Conservation (phyloP, 2,113 vertebrate species). For the Nettapus auritus region DNA sequence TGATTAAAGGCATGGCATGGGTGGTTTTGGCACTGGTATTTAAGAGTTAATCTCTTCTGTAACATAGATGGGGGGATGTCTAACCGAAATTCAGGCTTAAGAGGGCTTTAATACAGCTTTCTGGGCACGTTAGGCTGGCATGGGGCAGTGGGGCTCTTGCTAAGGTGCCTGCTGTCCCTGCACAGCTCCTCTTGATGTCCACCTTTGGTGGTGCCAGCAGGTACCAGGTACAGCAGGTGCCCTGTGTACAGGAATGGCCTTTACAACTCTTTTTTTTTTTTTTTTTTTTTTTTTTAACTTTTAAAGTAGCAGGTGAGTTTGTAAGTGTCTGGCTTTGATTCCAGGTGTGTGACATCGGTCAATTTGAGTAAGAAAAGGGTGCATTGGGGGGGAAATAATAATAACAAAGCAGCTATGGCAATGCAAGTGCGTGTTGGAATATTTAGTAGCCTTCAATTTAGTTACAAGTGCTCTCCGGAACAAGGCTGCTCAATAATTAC, state of each 20-base stretch:
- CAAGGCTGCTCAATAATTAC: not conserved
- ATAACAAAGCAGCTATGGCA: not conserved
- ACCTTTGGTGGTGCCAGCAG: not conserved
- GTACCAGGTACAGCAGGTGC: not conserved
- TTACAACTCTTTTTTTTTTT: not conserved
- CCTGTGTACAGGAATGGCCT: not conserved
- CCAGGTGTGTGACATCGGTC: not conserved
- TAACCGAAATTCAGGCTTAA: not conserved
- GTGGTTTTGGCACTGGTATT: not conserved
- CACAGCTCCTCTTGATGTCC: not conserved
- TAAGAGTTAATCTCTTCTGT: not conserved
- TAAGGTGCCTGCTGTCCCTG: not conserved
- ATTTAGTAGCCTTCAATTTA: not conserved
- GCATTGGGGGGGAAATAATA: too few species aligned
- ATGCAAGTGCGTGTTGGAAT: not conserved
- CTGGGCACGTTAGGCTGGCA: not conserved
- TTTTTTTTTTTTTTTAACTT: not conserved
- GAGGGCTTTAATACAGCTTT: not conserved
- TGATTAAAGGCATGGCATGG: not conserved
- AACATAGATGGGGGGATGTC: not conserved
- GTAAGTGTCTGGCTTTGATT: not conserved
- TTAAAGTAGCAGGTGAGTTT: not conserved
- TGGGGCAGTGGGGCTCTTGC: not conserved
- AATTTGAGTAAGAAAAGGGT: fast-evolving
- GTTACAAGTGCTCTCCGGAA: not conserved